Evolutionary conservation across 2,797 vertebrate species (phyloP), one percentile per base, ranked within the genome.

Genomic region (Zalophus californianus): DNA sequence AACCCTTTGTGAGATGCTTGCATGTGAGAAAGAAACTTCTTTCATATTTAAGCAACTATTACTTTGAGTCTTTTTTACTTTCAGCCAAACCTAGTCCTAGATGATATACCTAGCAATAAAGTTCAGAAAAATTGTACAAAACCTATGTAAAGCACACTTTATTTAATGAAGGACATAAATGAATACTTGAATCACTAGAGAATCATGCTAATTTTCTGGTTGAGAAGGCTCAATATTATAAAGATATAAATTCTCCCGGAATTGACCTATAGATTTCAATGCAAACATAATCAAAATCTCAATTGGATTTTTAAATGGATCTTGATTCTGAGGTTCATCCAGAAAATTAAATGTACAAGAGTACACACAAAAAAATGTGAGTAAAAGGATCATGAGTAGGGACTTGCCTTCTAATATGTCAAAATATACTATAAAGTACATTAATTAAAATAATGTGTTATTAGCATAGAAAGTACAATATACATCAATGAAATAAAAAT

Each of bases 211-310:
- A 86, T 86, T 95, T 84, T 96, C 68, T 77, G n/a, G 32, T 85
- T 92, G 52, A 95, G 50, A 92, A 94, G 29, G 60, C 18, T 85
- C n/a, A 64, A 3, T 87, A 80, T 90, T 27, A 84, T 44, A 87
- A 68, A 93, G 52, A 72, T 20, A 50, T 62, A 87, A 88, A 77
- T 94, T 92, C n/a, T 72, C 52, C 32, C 10, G 25, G 82, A 92
- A 88, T 27, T 62, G 14, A 77, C 60, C 58, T 86, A 52, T 80
- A 86, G 95, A 92, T 86, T 86, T 90, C 38, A 94, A 72, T 83
- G 44, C 73, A 92, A 95, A 92, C 73, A 94, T 52, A 75, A 84
- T 87, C 11, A 95, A 95, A 93, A 89, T 70, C 25, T 91, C 58
- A 89, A 16, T n/a, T 93, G n/a, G 62, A 85, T 56, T 83, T 93